phyloP scores from a whole-genome alignment of 2,888 invertebrate species.

The Strigamia crassipes region DNA sequence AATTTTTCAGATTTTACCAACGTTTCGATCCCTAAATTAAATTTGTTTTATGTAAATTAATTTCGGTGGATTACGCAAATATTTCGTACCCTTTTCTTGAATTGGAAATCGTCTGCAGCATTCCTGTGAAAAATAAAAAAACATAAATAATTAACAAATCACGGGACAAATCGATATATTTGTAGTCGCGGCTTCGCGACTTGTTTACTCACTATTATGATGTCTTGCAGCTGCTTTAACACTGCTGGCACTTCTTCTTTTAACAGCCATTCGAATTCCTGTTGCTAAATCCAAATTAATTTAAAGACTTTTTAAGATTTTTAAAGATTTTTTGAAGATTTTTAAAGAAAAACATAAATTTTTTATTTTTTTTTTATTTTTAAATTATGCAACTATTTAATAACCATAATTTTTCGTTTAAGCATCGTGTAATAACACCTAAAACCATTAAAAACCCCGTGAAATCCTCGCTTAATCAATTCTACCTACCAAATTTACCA shows the following conservation, averaged over 20 bases:
- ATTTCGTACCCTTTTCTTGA: slow-evolving; percentile 5
- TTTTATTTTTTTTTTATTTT: neutral
- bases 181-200: neutral
- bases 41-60: too few relatives aligned
- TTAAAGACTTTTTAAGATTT: neutral
- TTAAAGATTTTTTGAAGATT: neutral
- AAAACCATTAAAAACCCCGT: neutral
- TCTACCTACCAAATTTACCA: slow-evolving; percentile 13
- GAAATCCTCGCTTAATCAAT: neutral
- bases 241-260: slow-evolving; percentile 33
- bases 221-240: slow-evolving; percentile 28
- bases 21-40: neutral
- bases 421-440: too few relatives aligned
- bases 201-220: slow-evolving; percentile 39
- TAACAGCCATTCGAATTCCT: slow-evolving; percentile 44
- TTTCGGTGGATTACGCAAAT: neutral
- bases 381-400: neutral
- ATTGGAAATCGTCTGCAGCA: slow-evolving; percentile 43
- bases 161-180: neutral
- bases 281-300: neutral
- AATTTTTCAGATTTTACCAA: slow-evolving; percentile 41
- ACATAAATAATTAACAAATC: slow-evolving; percentile 1
- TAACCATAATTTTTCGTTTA: neutral
- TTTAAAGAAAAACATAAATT: neutral
- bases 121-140: neutral